A percentile compares a stretch with the other conserved stretches of the same genome.
phyloP scores from a whole-genome alignment of 2,888 invertebrate species.

The Parapristionchus giblindavisi region DNA sequence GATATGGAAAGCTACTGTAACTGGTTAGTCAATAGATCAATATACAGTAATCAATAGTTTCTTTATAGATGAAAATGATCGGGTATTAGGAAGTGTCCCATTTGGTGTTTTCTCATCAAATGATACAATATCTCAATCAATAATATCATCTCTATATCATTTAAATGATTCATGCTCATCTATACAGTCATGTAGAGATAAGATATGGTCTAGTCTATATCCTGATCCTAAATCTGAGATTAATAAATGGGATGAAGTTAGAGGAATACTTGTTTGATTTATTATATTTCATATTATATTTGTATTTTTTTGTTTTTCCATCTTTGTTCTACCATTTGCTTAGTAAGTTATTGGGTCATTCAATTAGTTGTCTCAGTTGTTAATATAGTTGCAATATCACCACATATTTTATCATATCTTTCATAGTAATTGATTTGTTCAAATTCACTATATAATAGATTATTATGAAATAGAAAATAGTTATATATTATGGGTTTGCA shows the following conservation, averaged over 20 bases:
- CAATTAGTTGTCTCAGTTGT: no score
- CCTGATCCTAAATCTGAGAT: slow-evolving; percentile 60
- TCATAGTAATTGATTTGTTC: no score
- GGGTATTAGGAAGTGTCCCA: background rate
- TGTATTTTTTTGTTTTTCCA: background rate
- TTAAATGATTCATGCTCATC: slow-evolving; percentile 44
- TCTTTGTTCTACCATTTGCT: slow-evolving; percentile 4
- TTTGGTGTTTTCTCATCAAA: slow-evolving; percentile 7
- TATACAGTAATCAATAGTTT: background rate
- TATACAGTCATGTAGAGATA: slow-evolving; percentile 42
- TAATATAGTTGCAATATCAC: no score
- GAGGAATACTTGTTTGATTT: slow-evolving; percentile 19
- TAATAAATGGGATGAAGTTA: slow-evolving; percentile 40
- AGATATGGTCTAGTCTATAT: slow-evolving; percentile 50
- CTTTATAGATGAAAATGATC: background rate
- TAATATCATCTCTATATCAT: slow-evolving; percentile 1
- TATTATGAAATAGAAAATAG: no score
- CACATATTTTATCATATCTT: no score
- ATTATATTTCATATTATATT: background rate
- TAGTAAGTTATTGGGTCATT: no score
- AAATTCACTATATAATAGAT: no score
- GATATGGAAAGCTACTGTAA: slow-evolving; percentile 7
- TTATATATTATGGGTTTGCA: no score
- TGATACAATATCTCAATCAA: background rate
- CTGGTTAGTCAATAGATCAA: background rate